Conservation (phyloP, 1,140 invertebrate genomes). For the Bombus superbus region DNA sequence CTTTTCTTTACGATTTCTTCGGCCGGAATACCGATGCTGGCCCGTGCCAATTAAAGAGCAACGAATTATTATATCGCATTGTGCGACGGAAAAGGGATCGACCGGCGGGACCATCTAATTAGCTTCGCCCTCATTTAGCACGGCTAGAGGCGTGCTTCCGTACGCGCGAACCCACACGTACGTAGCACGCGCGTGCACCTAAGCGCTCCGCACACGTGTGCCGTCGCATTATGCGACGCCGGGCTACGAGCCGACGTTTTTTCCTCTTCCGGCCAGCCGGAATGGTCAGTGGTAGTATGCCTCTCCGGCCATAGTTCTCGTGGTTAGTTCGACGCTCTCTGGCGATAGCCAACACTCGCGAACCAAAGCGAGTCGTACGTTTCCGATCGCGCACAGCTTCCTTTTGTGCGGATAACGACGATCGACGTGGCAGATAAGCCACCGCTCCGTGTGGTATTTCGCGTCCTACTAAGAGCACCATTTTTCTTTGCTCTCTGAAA, state of each 20-base stretch:
- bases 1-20: constrained; percentile 41
- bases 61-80: constrained; percentile 60
- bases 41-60: constrained; percentile 44
- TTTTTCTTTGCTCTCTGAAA: background rate
- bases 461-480: background rate
- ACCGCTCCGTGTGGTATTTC: constrained; percentile 2
- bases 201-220: constrained; percentile 10
- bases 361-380: constrained; percentile 4
- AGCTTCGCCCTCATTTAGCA: constrained; percentile 53
- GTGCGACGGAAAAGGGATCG: constrained; percentile 47
- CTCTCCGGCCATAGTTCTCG: constrained; percentile 30
- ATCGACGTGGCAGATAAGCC: constrained; percentile 55
- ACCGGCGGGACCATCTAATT: constrained; percentile 42
- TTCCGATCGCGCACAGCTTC: constrained; percentile 41
- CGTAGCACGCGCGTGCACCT: background rate
- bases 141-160: constrained; percentile 18
- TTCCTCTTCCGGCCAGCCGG: constrained; percentile 4
- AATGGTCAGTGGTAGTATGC: constrained; percentile 20
- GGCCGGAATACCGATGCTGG: constrained; percentile 5
- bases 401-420: constrained; percentile 55
- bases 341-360: constrained; percentile 12
- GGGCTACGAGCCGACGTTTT: constrained; percentile 1
- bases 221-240: constrained; percentile 26
- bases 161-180: constrained; percentile 21
- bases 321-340: constrained; percentile 10